Evolutionary conservation across 2,113 vertebrate species (phyloP).

Genomic region (Buteo buteo): DNA sequence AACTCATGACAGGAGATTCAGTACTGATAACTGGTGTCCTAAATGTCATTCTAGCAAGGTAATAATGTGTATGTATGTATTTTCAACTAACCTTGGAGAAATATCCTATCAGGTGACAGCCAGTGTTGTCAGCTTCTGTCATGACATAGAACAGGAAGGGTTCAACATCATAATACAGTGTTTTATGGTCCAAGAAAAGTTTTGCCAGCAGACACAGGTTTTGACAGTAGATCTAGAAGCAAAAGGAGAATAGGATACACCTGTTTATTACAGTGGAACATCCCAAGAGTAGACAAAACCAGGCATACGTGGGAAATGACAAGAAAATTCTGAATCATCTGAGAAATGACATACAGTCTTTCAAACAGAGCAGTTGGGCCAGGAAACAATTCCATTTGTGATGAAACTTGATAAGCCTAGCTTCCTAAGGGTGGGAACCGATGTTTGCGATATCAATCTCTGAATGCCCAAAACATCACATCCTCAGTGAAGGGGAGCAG

Average conservation of each 20-base stretch:
- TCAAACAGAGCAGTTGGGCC: neutral
- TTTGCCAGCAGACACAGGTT: conserved; percentile 98
- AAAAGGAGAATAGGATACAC: neutral
- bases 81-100: conserved; percentile 90
- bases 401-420: neutral
- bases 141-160: conserved; percentile 99
- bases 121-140: conserved; percentile 98
- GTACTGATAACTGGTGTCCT: neutral
- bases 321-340: neutral
- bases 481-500: neutral
- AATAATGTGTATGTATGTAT: rapidly evolving
- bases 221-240: conserved; percentile 94
- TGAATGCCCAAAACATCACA: neutral
- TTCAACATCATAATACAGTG: conserved; percentile 97
- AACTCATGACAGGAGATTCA: neutral
- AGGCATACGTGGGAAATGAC: neutral
- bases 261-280: neutral
- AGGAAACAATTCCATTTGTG: neutral
- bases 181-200: conserved; percentile 98
- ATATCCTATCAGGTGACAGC: conserved; percentile 97
- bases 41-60: rapidly evolving
- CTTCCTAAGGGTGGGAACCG: neutral
- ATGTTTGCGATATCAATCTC: neutral
- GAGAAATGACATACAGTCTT: neutral
- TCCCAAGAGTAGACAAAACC: neutral